These are phyloP conservation scores for Otis tarda DNA, from an alignment of 2,113 vertebrate species.

Conservation along the genomic window DNA sequence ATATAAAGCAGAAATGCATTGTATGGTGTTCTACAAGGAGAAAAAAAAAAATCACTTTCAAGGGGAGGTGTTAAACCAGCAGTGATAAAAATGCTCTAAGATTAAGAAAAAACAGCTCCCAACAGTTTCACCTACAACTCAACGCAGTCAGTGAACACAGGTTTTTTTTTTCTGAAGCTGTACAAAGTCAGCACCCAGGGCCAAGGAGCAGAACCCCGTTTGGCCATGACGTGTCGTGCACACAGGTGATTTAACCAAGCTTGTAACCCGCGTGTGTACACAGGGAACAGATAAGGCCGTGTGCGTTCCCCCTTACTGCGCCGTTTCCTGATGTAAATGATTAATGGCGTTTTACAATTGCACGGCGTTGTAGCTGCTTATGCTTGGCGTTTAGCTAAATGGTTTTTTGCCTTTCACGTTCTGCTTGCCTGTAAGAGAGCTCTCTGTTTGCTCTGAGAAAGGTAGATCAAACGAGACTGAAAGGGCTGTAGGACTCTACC, in stretches of 20 bases:
- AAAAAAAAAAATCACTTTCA: neutral
- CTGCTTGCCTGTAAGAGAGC: neutral
- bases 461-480: neutral
- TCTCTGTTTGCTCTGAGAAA: neutral
- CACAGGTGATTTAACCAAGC: neutral
- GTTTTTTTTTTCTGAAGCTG: neutral
- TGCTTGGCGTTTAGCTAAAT: neutral
- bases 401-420: neutral
- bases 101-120: neutral
- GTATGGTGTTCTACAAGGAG: neutral
- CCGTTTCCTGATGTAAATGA: slow-evolving; percentile 4
- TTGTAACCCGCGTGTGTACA: neutral
- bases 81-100: neutral
- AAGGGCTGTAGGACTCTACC: neutral
- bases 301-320: neutral
- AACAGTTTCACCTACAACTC: neutral
- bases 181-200: neutral
- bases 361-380: neutral
- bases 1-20: neutral
- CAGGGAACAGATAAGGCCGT: neutral
- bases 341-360: neutral
- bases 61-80: neutral
- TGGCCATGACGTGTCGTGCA: neutral
- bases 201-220: neutral
- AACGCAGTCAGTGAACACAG: neutral